Percentiles rank a stretch among this genome's conserved stretches.
These are phyloP conservation scores for Littorina saxatilis DNA, from an alignment of 1,140 invertebrate species.

Conservation along the genomic window DNA sequence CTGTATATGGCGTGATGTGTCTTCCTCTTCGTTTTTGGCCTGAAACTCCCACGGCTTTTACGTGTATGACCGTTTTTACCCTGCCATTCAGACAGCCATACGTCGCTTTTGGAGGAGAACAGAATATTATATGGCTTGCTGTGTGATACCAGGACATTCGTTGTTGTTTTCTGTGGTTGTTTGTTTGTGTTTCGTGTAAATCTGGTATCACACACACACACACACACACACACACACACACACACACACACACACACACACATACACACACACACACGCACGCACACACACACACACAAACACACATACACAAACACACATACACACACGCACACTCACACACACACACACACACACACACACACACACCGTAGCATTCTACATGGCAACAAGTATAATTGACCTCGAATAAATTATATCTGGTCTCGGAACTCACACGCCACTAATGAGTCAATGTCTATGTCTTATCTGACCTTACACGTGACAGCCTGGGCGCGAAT, in stretches of 20 bases:
- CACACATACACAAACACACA: too few species aligned
- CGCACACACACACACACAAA: background rate
- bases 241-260: conserved; percentile 32
- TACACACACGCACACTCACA: background rate
- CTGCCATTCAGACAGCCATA: too few species aligned
- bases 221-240: background rate
- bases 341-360: background rate
- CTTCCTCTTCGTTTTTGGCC: too few species aligned
- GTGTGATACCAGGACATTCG: too few species aligned
- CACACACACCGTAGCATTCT: too few species aligned
- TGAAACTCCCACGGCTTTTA: too few species aligned
- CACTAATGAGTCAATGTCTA: background rate
- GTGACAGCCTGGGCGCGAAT: background rate
- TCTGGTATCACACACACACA: background rate
- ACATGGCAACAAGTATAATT: background rate
- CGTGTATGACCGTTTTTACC: too few species aligned
- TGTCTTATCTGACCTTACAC: background rate
- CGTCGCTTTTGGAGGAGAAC: too few species aligned
- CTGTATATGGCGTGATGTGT: too few species aligned
- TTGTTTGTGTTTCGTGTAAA: background rate
- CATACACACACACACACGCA: conserved; percentile 22
- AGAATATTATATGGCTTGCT: too few species aligned
- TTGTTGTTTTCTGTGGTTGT: background rate
- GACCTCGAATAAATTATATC: background rate
- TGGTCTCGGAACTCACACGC: background rate